Conservation (phyloP, 2,113 vertebrate species). For the Cheilinus undulatus region DNA sequence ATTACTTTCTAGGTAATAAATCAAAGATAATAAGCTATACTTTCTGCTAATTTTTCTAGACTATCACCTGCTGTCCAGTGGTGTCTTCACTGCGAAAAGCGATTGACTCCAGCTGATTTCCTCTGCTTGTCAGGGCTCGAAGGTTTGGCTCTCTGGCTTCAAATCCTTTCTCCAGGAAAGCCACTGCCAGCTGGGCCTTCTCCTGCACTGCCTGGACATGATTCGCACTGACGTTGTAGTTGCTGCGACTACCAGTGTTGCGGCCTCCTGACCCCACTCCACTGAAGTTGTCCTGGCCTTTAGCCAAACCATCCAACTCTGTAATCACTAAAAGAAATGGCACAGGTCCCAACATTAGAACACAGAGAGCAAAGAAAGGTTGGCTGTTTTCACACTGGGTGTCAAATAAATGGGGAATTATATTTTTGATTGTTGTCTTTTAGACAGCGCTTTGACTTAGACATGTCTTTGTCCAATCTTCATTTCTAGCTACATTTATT, state of each 20-base stretch:
- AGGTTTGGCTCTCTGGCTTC: constrained; percentile 91
- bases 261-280: constrained; percentile 81
- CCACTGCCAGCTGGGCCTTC: constrained; percentile 90
- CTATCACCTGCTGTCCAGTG: constrained; percentile 92
- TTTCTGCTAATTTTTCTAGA: neutral
- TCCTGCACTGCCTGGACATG: constrained; percentile 93
- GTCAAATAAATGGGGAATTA: neutral
- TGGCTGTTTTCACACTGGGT: neutral
- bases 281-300: constrained; percentile 89
- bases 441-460: no score
- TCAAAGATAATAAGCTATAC: neutral
- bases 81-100: constrained; percentile 98
- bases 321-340: constrained; percentile 90
- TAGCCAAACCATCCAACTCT: constrained; percentile 96
- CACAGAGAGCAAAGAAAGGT: neutral
- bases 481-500: no score
- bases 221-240: constrained; percentile 47
- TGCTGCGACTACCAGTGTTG: constrained; percentile 52
- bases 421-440: no score
- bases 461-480: neutral
- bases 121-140: constrained; percentile 94
- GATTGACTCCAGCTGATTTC: constrained; percentile 96
- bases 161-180: constrained; percentile 92
- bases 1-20: neutral
- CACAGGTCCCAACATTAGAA: constrained; percentile 11